A percentile compares a stretch with the other conserved stretches of the same genome.
These are phyloP conservation scores for Takifugu bimaculatus DNA, from an alignment of 2,113 vertebrate species.

Conservation along the genomic window DNA sequence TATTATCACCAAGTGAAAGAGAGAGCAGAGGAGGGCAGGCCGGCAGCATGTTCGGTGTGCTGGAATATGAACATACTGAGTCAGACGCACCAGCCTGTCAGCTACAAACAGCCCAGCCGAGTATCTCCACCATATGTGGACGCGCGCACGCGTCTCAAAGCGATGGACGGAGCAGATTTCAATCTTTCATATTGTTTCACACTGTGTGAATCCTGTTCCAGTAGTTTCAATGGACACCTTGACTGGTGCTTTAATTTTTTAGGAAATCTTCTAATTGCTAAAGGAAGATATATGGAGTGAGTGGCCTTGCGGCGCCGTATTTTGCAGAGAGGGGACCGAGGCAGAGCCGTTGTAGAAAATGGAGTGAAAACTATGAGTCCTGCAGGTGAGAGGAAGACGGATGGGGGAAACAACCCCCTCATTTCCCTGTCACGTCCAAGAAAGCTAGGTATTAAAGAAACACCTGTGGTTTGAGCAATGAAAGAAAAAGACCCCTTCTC, in stretches of 20 bases:
- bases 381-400: conserved; percentile 26
- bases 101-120: conserved; percentile 57
- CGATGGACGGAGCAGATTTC: conserved; percentile 41
- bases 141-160: conserved; percentile 44
- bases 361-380: conserved; percentile 46
- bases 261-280: conserved; percentile 68
- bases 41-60: conserved; percentile 40
- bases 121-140: conserved; percentile 60
- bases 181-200: conserved; percentile 24
- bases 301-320: conserved; percentile 58
- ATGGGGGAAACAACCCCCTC: conserved; percentile 14
- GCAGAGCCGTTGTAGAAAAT: conserved; percentile 66
- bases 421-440: conserved; percentile 59
- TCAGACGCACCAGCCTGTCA: conserved; percentile 61
- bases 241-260: conserved; percentile 68
- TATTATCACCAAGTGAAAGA: conserved; percentile 69
- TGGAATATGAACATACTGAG: conserved; percentile 59
- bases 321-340: conserved; percentile 55
- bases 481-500: conserved; percentile 49
- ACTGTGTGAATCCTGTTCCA: conserved; percentile 38
- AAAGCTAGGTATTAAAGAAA: conserved; percentile 72
- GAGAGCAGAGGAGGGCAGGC: conserved; percentile 42
- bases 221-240: conserved; percentile 48
- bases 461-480: conserved; percentile 75
- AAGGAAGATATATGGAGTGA: conserved; percentile 56